phyloP scores from a whole-genome alignment of 2,888 invertebrate species.

The Troides aeacus region DNA sequence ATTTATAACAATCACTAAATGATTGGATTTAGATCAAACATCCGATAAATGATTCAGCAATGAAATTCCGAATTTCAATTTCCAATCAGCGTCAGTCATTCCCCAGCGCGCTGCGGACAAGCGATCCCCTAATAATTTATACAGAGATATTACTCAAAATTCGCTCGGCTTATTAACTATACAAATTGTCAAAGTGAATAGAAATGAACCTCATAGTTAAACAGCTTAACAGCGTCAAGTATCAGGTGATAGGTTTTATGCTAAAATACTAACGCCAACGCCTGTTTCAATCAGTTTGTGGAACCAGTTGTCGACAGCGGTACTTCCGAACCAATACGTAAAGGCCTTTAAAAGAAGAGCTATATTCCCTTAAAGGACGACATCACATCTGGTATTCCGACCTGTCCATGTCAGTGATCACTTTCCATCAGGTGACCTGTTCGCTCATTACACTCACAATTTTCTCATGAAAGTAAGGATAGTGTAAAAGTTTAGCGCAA shows the following conservation, averaged over 20 bases:
- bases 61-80: constrained; percentile 24
- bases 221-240: background rate
- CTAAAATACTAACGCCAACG: background rate
- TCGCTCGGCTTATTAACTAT: constrained; percentile 16
- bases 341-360: no score
- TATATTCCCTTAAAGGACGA: no score
- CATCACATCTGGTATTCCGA: no score
- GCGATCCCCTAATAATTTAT: constrained; percentile 24
- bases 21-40: constrained; percentile 22
- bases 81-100: constrained; percentile 25
- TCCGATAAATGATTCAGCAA: constrained; percentile 15
- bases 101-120: constrained; percentile 23
- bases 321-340: no score
- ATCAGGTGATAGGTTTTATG: background rate
- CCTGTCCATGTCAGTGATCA: no score
- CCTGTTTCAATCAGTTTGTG: no score
- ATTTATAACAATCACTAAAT: background rate
- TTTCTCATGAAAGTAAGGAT: no score
- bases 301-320: no score
- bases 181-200: constrained; percentile 21
- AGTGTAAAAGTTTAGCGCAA: no score
- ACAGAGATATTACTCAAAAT: constrained; percentile 23
- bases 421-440: no score
- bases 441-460: no score
- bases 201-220: background rate